phyloP scores from a whole-genome alignment of 2,797 vertebrate species.

The Chrysocyon brachyurus region DNA sequence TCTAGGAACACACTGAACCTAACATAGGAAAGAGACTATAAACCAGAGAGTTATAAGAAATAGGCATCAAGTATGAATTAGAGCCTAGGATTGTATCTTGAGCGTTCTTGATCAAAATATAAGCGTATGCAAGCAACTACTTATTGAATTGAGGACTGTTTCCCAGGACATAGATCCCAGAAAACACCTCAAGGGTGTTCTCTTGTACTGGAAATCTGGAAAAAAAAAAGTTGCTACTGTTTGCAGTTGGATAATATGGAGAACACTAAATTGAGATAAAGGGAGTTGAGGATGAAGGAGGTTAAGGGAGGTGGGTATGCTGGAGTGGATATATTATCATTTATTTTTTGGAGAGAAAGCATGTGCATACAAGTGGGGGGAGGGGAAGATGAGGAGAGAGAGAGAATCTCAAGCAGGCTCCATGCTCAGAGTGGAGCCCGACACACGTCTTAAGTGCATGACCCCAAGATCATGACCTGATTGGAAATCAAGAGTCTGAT shows the following conservation, averaged over 20 bases:
- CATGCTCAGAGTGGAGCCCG: neutral
- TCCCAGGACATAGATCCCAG: neutral
- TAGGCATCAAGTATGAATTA: rapidly evolving
- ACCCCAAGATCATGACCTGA: neutral
- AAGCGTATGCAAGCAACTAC: neutral
- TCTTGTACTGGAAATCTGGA: neutral
- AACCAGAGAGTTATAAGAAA: neutral
- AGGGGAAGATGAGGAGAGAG: neutral
- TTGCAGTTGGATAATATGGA: neutral
- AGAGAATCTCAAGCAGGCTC: neutral
- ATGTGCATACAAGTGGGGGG: neutral
- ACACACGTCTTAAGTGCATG: neutral
- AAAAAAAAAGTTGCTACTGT: neutral
- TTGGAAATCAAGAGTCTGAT: neutral
- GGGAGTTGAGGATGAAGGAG: neutral
- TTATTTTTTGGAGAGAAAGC: neutral
- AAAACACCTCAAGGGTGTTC: neutral
- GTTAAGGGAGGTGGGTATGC: neutral
- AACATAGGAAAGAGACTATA: neutral
- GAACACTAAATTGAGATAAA: neutral
- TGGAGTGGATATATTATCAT: neutral
- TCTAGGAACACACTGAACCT: neutral
- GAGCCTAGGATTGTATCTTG: neutral
- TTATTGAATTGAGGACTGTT: neutral
- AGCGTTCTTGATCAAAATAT: neutral